Evolutionary conservation across 1,140 invertebrate species (phyloP).

Genomic region (Bombus picipes): DNA sequence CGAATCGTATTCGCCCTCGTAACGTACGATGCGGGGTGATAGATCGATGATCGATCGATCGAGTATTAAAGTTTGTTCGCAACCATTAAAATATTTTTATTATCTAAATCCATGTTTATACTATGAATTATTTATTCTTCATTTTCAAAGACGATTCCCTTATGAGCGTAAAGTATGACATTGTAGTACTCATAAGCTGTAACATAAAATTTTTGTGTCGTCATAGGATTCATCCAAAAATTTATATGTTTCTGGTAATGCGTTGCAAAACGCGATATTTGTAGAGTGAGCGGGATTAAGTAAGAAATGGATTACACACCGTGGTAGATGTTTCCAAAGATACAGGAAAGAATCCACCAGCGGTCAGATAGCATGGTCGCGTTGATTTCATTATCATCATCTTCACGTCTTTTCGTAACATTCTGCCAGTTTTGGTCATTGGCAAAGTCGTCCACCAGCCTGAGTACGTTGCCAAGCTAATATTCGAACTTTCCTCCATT

Average conservation of each 20-base stretch:
- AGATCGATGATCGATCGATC: too few species aligned
- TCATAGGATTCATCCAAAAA: background rate
- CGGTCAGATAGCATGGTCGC: slow-evolving; percentile 48
- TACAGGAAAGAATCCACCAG: slow-evolving; percentile 59
- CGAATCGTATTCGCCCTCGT: too few species aligned
- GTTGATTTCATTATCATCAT: slow-evolving; percentile 45
- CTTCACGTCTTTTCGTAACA: slow-evolving; percentile 9
- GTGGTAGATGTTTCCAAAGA: slow-evolving; percentile 55
- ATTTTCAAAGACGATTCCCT: background rate
- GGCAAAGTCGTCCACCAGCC: slow-evolving; percentile 31
- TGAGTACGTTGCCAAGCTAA: slow-evolving; percentile 39
- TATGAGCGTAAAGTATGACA: slow-evolving; percentile 51
- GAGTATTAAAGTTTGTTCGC: background rate
- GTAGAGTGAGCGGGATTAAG: fast-evolving
- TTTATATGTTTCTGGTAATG: background rate
- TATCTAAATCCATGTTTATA: background rate
- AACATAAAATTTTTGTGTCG: background rate
- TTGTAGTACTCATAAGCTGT: slow-evolving; percentile 34
- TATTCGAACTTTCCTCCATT: slow-evolving; percentile 38
- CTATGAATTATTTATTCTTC: background rate
- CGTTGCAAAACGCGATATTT: background rate
- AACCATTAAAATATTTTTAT: background rate
- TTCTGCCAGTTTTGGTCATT: slow-evolving; percentile 4
- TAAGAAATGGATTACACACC: slow-evolving; percentile 4
- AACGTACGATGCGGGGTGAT: too few species aligned